Percentiles rank a stretch among this genome's conserved stretches.
Evolutionary conservation across 2,113 vertebrate genomes (phyloP).

Genomic region (Phoenicopterus ruber): DNA sequence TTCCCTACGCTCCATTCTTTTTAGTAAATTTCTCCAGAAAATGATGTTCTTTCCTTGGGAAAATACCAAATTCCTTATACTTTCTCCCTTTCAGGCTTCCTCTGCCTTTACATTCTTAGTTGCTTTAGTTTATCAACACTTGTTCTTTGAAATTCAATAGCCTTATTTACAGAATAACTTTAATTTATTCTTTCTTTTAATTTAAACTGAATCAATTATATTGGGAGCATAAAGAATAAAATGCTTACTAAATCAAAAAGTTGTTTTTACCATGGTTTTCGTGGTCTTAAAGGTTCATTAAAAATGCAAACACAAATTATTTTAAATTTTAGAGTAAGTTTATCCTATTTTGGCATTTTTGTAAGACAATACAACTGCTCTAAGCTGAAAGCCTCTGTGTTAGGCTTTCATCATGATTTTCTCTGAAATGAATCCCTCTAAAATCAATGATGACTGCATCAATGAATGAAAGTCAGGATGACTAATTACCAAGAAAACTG

Average conservation of each 20-base stretch:
- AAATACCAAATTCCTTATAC: neutral
- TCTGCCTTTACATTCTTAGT: neutral
- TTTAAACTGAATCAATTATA: neutral
- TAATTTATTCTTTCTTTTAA: neutral
- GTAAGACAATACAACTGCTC: neutral
- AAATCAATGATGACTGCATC: constrained; percentile 7
- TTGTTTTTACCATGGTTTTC: rapidly evolving
- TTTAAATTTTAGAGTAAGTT: neutral
- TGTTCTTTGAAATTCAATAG: neutral
- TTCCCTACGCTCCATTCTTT: neutral
- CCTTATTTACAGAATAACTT: neutral
- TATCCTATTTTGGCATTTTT: neutral
- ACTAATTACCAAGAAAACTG: constrained; percentile 11
- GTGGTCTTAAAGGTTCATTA: neutral
- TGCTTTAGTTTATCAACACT: neutral
- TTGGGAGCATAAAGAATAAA: neutral
- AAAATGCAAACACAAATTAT: neutral
- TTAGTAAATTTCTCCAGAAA: neutral
- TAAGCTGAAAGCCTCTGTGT: neutral
- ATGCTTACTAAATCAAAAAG: neutral
- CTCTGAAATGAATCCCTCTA: neutral
- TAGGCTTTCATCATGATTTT: neutral
- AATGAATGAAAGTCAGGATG: constrained; percentile 26
- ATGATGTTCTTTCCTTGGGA: neutral
- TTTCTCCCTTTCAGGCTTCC: neutral